phyloP scores from a whole-genome alignment of 2,797 vertebrate species.

The Sebastes minor region DNA sequence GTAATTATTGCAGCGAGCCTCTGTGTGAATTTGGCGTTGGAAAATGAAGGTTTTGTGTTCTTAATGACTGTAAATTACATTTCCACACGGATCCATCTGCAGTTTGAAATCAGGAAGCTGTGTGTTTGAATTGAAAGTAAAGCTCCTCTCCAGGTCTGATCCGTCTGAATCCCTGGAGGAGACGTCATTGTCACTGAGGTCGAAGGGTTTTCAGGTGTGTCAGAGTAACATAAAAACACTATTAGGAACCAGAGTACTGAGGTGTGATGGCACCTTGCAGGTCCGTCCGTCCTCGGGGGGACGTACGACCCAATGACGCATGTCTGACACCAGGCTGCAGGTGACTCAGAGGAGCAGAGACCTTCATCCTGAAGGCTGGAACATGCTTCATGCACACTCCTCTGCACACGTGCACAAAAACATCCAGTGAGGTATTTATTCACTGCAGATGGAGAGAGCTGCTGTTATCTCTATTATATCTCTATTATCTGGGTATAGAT shows the following conservation, averaged over 20 bases:
- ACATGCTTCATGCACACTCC: background rate
- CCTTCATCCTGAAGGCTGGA: conserved; percentile 31
- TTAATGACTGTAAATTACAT: background rate
- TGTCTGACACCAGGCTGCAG: conserved; percentile 29
- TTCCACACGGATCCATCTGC: background rate
- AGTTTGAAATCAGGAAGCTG: background rate
- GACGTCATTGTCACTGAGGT: background rate
- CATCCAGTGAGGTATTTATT: background rate
- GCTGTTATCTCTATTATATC: background rate
- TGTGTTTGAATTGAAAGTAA: background rate
- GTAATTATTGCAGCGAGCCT: no score
- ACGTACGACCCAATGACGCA: conserved; percentile 14
- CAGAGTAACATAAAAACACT: background rate
- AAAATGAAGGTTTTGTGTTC: background rate
- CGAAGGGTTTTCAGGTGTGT: background rate
- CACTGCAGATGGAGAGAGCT: background rate
- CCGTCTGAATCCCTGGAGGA: background rate
- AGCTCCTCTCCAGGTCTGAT: background rate
- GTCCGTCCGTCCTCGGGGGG: background rate
- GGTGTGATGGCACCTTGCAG: conserved; percentile 31
- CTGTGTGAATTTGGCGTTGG: no score
- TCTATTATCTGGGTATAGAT: background rate
- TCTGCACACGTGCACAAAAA: background rate
- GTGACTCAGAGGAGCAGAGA: conserved; percentile 18
- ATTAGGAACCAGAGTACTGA: conserved; percentile 4